A percentile compares a stretch with the other conserved stretches of the same genome.
These are phyloP conservation scores for Brachionichthys hirsutus DNA, from an alignment of 2,113 vertebrate species.

Conservation along the genomic window DNA sequence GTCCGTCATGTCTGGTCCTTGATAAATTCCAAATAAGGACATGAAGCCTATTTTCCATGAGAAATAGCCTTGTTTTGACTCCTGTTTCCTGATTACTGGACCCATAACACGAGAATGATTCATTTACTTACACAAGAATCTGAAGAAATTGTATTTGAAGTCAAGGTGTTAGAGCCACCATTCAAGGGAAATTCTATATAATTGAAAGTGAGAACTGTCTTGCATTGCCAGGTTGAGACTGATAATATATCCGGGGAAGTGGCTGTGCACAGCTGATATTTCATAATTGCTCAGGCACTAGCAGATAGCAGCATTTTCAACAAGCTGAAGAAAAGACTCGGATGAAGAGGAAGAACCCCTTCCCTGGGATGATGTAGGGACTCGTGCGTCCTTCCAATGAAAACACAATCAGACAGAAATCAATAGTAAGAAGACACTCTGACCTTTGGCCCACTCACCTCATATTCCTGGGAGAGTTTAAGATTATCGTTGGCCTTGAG, in stretches of 20 bases:
- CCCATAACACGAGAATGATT: background rate
- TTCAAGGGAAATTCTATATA: conserved; percentile 12
- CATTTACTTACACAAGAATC: conserved; percentile 6
- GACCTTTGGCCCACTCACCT: conserved; percentile 79
- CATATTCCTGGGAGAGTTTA: conserved; percentile 97
- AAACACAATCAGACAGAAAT: conserved; percentile 51
- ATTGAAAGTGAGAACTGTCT: conserved; percentile 8
- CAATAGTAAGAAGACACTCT: conserved; percentile 23
- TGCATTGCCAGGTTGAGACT: conserved; percentile 5
- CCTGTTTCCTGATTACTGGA: background rate
- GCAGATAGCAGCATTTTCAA: conserved; percentile 5
- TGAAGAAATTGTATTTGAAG: conserved; percentile 11
- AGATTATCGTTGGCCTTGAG: conserved; percentile 98
- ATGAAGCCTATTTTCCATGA: background rate
- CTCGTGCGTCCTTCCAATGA: background rate
- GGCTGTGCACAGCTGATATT: background rate
- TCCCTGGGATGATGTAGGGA: background rate
- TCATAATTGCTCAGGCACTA: conserved; percentile 13
- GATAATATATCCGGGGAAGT: conserved; percentile 17
- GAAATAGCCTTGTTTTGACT: background rate
- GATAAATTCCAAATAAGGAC: too few relatives aligned
- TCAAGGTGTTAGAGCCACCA: background rate
- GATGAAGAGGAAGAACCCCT: background rate
- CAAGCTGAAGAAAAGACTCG: background rate
- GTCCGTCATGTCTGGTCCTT: too few relatives aligned